phyloP scores from a whole-genome alignment of 2,888 invertebrate genomes.

The Leucophenga montana region DNA sequence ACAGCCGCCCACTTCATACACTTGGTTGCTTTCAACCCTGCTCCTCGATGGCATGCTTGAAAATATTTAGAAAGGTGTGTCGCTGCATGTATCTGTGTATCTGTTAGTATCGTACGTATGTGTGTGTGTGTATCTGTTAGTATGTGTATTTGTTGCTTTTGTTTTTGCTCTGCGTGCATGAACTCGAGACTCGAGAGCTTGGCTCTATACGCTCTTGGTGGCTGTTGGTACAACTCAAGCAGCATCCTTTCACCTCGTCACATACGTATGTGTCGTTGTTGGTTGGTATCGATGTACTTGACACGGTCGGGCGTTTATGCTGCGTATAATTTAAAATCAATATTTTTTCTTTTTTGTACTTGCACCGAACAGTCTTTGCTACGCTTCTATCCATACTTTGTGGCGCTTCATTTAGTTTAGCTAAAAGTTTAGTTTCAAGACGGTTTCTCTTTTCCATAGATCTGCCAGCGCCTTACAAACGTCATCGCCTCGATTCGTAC shows the following conservation, averaged over 20 bases:
- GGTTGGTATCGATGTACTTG: slow-evolving; percentile 26
- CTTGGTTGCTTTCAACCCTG: slow-evolving; percentile 49
- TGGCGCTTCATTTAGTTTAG: no score
- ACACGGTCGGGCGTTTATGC: slow-evolving; percentile 42
- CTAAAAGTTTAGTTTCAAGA: no score
- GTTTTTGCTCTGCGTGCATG: neutral
- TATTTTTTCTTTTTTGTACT: slow-evolving; percentile 53
- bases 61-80: slow-evolving; percentile 48
- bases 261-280: slow-evolving; percentile 25
- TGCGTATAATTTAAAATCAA: slow-evolving; percentile 66
- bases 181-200: neutral
- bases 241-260: slow-evolving; percentile 27
- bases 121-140: no score
- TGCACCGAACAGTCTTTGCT: neutral
- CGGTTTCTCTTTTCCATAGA: no score
- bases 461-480: no score
- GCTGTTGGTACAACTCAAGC: neutral
- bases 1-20: slow-evolving; percentile 33
- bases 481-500: no score
- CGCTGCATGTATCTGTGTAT: slow-evolving; percentile 25
- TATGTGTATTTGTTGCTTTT: slow-evolving; percentile 3
- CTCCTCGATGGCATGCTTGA: slow-evolving; percentile 36
- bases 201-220: neutral
- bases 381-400: no score
- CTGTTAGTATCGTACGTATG: no score